Percentiles rank a stretch among this genome's conserved stretches.
These are phyloP conservation scores for Chironex yamaguchii DNA, from an alignment of 30 jellyfish, hydroid and myxozoan genomes.

Conservation along the genomic window DNA sequence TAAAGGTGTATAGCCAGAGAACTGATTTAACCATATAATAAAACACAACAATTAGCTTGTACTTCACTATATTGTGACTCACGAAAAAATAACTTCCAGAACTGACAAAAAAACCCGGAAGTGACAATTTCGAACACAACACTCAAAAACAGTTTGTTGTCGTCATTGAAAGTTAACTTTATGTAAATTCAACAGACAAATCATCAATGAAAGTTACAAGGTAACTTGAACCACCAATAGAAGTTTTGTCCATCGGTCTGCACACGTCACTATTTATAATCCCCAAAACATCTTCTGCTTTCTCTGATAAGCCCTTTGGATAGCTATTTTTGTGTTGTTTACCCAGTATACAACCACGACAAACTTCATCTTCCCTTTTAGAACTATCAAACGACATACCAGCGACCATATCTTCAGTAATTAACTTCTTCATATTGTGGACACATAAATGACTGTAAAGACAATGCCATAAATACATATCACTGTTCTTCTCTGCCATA, in stretches of 20 bases:
- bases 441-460: constrained; percentile 15
- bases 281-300: not conserved
- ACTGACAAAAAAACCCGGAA: too few relatives aligned
- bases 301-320: not conserved
- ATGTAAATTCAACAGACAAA: too few relatives aligned
- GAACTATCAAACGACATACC: not conserved
- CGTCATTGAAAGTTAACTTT: too few relatives aligned
- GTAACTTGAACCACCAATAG: constrained; percentile 14
- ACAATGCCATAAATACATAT: constrained; percentile 18
- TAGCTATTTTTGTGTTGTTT: constrained; percentile 1
- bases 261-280: constrained; percentile 28
- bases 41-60: too few relatives aligned
- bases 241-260: constrained; percentile 21
- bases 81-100: too few relatives aligned
- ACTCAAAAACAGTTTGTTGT: too few relatives aligned
- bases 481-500: not conserved
- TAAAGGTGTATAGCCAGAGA: too few relatives aligned
- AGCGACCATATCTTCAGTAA: not conserved
- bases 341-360: constrained; percentile 16
- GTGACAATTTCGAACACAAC: too few relatives aligned
- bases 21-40: too few relatives aligned
- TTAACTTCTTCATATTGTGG: not conserved
- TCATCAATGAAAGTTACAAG: constrained; percentile 33
- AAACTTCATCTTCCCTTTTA: not conserved
- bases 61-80: too few relatives aligned